Conservation (phyloP, 1,140 invertebrate species). For the Colletes gigas region DNA sequence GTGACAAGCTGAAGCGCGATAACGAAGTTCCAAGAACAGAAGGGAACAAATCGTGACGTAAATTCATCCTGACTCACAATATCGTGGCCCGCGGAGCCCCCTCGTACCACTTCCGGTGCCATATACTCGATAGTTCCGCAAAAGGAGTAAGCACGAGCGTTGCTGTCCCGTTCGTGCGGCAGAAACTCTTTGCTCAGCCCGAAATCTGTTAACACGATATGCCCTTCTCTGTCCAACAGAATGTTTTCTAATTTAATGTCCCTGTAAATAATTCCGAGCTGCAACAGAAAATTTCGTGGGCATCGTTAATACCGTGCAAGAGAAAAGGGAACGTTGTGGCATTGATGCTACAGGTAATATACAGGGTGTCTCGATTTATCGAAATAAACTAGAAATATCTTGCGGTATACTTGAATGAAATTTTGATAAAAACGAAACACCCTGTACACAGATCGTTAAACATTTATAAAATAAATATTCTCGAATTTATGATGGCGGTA, state of each 20-base stretch:
- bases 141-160: constrained; percentile 93
- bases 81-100: constrained; percentile 92
- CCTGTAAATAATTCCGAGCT: constrained; percentile 97
- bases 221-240: constrained; percentile 91
- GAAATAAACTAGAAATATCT: too few species aligned
- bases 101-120: constrained; percentile 95
- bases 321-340: background rate
- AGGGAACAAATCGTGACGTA: constrained; percentile 51
- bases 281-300: constrained; percentile 69
- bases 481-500: too few species aligned
- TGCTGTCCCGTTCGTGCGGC: constrained; percentile 83
- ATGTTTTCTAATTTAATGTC: constrained; percentile 98
- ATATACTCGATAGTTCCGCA: constrained; percentile 99
- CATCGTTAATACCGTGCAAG: background rate
- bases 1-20: constrained; percentile 14
- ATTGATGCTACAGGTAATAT: background rate
- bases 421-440: background rate
- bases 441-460: too few species aligned
- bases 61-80: constrained; percentile 85
- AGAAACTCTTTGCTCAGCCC: constrained; percentile 94
- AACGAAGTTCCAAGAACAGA: constrained; percentile 36
- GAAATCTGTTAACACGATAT: constrained; percentile 95
- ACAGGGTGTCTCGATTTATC: too few species aligned
- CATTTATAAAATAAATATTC: too few species aligned
- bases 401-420: too few species aligned